A percentile compares a stretch with the other conserved stretches of the same genome.
These are phyloP conservation scores for Campylomormyrus numenius DNA, from an alignment of 2,113 vertebrate genomes.

Conservation along the genomic window DNA sequence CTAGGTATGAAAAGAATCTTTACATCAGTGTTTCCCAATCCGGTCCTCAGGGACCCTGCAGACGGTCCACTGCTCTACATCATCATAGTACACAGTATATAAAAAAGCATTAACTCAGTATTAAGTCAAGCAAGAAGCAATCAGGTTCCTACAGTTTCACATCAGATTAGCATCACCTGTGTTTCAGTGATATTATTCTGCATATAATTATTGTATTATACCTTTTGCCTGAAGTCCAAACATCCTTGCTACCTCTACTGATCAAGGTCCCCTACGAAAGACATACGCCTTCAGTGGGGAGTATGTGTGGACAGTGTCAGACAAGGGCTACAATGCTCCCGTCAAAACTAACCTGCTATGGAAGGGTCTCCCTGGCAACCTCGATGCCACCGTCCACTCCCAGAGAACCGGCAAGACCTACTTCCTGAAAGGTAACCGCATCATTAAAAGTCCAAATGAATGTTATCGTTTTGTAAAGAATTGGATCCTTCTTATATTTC, in stretches of 20 bases:
- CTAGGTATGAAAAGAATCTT: slow-evolving; percentile 52
- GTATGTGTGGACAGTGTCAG: slow-evolving; percentile 70
- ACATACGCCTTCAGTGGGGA: slow-evolving; percentile 72
- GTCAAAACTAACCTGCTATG: slow-evolving; percentile 60
- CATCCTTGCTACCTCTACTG: neutral
- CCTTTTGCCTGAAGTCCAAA: neutral
- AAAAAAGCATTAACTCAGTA: neutral
- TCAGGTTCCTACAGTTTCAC: neutral
- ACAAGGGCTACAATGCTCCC: slow-evolving; percentile 53
- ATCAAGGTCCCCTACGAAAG: slow-evolving; percentile 62
- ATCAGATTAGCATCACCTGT: neutral
- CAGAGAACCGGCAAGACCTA: slow-evolving; percentile 65
- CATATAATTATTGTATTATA: neutral
- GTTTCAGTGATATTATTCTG: neutral
- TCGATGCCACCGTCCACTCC: slow-evolving; percentile 74
- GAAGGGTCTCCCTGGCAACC: slow-evolving; percentile 67
- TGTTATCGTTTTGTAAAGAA: neutral
- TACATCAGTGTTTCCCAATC: neutral
- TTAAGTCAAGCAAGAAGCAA: neutral
- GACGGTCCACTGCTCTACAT: neutral
- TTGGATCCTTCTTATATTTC: neutral
- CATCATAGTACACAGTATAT: neutral
- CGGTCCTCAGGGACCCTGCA: neutral
- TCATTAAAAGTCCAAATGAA: neutral
- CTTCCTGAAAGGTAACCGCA: slow-evolving; percentile 69